A percentile compares a stretch with the other conserved stretches of the same genome.
These are phyloP conservation scores for Callyntrura sp. DNA, from an alignment of 2,888 invertebrate species.

Conservation along the genomic window DNA sequence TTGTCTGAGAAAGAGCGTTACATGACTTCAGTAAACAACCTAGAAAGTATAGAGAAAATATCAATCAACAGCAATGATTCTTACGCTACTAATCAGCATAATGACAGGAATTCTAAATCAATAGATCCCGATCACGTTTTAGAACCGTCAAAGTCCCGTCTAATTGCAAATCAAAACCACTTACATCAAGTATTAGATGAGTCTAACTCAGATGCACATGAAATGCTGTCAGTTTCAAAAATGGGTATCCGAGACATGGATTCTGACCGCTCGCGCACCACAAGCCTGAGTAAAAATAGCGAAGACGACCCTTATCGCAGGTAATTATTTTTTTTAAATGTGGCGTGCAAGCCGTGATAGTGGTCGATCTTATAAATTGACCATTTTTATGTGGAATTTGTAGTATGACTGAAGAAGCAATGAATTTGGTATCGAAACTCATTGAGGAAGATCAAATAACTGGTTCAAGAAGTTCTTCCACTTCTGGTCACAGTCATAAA, in stretches of 20 bases:
- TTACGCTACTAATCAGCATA: constrained; percentile 37
- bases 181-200: constrained; percentile 77
- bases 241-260: constrained; percentile 38
- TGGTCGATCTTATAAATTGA: constrained; percentile 4
- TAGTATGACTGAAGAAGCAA: constrained; percentile 89
- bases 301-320: constrained; percentile 82
- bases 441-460: constrained; percentile 89
- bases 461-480: constrained; percentile 57
- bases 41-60: constrained; percentile 63
- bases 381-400: constrained; percentile 41
- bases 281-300: constrained; percentile 75
- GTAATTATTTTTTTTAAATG: constrained; percentile 67
- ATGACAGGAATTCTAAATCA: constrained; percentile 48
- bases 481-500: constrained; percentile 60
- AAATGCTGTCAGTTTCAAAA: constrained; percentile 34
- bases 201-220: constrained; percentile 42
- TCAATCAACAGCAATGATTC: constrained; percentile 48
- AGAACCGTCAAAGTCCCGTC: constrained; percentile 59
- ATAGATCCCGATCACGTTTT: constrained; percentile 31
- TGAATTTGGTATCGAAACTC: constrained; percentile 91
- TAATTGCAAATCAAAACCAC: constrained; percentile 62
- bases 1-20: constrained; percentile 77
- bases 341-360: neutral
- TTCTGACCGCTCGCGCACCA: constrained; percentile 66
- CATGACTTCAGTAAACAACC: constrained; percentile 72